Percentiles rank a stretch among this genome's conserved stretches.
These are phyloP conservation scores for Ctenochaetus hawaiiensis DNA, from an alignment of 2,797 vertebrate genomes.

Conservation along the genomic window DNA sequence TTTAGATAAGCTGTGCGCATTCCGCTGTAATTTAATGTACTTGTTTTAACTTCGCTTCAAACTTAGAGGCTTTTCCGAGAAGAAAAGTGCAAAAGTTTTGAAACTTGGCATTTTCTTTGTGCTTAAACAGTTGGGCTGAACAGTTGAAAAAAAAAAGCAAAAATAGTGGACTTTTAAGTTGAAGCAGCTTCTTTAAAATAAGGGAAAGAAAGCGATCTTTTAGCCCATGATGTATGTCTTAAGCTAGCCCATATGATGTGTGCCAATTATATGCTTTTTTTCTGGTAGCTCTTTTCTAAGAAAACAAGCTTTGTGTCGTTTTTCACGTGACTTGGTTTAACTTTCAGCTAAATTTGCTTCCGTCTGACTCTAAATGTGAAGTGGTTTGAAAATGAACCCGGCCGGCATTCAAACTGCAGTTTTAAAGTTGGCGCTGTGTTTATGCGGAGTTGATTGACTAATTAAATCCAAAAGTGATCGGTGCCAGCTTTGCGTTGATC, in stretches of 20 bases:
- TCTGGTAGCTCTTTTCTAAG: no score
- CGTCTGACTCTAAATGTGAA: slow-evolving; percentile 16
- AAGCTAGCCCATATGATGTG: not conserved
- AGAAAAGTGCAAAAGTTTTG: not conserved
- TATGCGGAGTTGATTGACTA: not conserved
- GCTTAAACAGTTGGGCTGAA: no score
- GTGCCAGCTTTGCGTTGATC: no score
- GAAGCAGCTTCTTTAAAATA: not conserved
- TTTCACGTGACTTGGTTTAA: slow-evolving; percentile 31
- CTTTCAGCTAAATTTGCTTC: slow-evolving; percentile 23
- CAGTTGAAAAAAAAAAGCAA: not conserved
- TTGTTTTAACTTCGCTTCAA: slow-evolving; percentile 24
- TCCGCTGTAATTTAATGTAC: slow-evolving; percentile 27
- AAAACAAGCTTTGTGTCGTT: not conserved
- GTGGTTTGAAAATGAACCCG: slow-evolving; percentile 9
- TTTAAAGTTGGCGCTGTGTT: not conserved
- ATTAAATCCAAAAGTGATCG: not conserved
- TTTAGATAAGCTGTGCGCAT: slow-evolving; percentile 24
- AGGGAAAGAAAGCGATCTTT: not conserved
- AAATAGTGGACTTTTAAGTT: no score
- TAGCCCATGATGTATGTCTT: not conserved
- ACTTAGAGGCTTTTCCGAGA: not conserved
- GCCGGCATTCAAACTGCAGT: not conserved
- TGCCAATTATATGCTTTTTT: no score
- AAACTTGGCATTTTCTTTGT: not conserved